Conservation (phyloP, 2,113 vertebrate genomes). For the Guaruba guarouba region DNA sequence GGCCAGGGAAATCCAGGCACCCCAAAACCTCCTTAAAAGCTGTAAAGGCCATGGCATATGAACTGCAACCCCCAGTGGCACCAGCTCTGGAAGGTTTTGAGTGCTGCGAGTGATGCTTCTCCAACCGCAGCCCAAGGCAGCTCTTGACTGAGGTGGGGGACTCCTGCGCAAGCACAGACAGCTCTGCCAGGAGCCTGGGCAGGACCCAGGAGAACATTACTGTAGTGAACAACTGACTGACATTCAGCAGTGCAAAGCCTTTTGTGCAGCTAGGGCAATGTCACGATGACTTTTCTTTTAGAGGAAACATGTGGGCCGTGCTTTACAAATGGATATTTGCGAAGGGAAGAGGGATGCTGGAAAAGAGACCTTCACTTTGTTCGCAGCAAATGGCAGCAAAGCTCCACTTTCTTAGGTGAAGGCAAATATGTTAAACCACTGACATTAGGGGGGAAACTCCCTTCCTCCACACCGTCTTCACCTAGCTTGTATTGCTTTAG, state of each 20-base stretch:
- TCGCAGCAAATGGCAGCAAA: slow-evolving; percentile 40
- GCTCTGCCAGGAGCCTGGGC: neutral
- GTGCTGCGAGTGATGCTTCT: neutral
- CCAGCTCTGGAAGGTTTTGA: neutral
- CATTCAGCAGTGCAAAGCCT: neutral
- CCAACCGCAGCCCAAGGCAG: neutral
- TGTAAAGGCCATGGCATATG: neutral
- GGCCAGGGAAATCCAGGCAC: neutral
- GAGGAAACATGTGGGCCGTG: neutral
- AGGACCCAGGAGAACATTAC: neutral
- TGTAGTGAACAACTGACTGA: neutral
- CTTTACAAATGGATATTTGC: neutral
- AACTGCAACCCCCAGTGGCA: neutral
- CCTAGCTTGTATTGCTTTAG: neutral
- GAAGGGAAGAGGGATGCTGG: neutral
- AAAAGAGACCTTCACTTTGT: neutral
- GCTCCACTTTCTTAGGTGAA: neutral
- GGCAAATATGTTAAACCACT: neutral
- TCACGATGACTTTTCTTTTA: neutral
- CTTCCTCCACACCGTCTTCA: neutral
- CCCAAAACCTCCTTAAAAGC: neutral
- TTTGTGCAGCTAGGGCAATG: neutral
- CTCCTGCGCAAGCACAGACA: fast-evolving
- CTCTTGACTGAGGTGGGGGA: neutral
- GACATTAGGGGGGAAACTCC: slow-evolving; percentile 21